A percentile compares a stretch with the other conserved stretches of the same genome.
These are phyloP conservation scores for Caranx ignobilis DNA, from an alignment of 2,113 vertebrate genomes.

Conservation along the genomic window DNA sequence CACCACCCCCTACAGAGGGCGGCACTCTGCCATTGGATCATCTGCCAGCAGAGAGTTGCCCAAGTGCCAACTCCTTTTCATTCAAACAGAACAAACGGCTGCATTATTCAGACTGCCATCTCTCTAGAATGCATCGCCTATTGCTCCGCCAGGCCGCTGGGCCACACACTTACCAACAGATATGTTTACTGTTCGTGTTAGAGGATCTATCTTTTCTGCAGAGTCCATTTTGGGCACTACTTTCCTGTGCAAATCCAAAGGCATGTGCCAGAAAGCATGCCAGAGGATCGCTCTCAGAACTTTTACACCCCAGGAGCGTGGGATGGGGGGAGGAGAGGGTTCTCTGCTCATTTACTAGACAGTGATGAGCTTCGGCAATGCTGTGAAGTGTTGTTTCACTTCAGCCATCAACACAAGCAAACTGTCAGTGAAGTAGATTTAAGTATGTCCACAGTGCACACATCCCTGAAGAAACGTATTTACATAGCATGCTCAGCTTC, in stretches of 20 bases:
- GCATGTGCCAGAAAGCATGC: slow-evolving; percentile 34
- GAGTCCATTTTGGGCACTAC: slow-evolving; percentile 26
- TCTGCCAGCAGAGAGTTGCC: slow-evolving; percentile 69
- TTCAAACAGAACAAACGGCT: slow-evolving; percentile 71
- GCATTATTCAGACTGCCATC: slow-evolving; percentile 77
- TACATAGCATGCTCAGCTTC: slow-evolving; percentile 47
- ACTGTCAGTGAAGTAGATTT: slow-evolving; percentile 36
- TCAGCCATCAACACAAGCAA: slow-evolving; percentile 14
- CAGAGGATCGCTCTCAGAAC: slow-evolving; percentile 30
- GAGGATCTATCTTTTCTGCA: slow-evolving; percentile 37
- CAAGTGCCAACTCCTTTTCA: slow-evolving; percentile 75
- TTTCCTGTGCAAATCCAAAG: slow-evolving; percentile 28
- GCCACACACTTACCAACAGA: slow-evolving; percentile 57
- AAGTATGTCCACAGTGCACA: slow-evolving; percentile 38
- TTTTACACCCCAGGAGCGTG: slow-evolving; percentile 22
- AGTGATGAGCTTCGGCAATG: slow-evolving; percentile 39
- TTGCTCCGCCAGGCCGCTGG: slow-evolving; percentile 54
- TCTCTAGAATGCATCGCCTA: slow-evolving; percentile 50
- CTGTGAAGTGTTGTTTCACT: slow-evolving; percentile 39
- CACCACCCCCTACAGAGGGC: slow-evolving; percentile 50
- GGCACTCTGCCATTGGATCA: slow-evolving; percentile 66
- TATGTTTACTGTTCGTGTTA: slow-evolving; percentile 60
- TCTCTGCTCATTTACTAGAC: slow-evolving; percentile 48
- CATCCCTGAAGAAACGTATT: slow-evolving; percentile 56
- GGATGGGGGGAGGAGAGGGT: slow-evolving; percentile 23